A percentile compares a stretch with the other conserved stretches of the same genome.
phyloP scores from a whole-genome alignment of 2,113 vertebrate species.

The Paralichthys olivaceus region DNA sequence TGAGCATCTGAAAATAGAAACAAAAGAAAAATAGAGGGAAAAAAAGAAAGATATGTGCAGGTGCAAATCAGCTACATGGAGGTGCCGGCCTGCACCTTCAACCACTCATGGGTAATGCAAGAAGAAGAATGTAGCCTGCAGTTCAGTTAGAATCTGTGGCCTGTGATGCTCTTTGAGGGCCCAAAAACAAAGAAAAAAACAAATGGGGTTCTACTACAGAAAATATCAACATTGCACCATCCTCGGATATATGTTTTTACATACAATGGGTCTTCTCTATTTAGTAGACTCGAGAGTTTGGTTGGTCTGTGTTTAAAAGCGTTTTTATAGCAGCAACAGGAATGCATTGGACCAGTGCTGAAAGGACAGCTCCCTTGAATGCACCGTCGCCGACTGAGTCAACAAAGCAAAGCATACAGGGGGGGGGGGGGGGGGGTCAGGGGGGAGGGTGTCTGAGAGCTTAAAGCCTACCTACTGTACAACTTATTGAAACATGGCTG shows the following conservation, averaged over 20 bases:
- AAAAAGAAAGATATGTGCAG: conserved; percentile 72
- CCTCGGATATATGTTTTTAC: conserved; percentile 76
- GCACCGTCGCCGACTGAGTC: conserved; percentile 66
- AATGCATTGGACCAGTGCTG: conserved; percentile 82
- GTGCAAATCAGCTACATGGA: conserved; percentile 72
- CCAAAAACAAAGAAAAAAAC: conserved; percentile 29
- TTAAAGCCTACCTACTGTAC: conserved; percentile 80
- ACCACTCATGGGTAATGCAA: conserved; percentile 58
- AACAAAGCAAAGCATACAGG: conserved; percentile 72
- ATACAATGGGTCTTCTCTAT: conserved; percentile 73
- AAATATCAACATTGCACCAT: conserved; percentile 81
- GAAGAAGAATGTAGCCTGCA: conserved; percentile 20
- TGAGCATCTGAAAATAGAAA: conserved; percentile 55
- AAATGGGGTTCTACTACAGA: conserved; percentile 64
- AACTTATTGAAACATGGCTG: conserved; percentile 79
- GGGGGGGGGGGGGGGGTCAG: not conserved
- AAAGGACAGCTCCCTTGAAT: conserved; percentile 84
- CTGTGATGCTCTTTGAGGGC: conserved; percentile 53
- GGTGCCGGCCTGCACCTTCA: conserved; percentile 64
- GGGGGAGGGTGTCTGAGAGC: conserved; percentile 51
- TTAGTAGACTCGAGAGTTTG: conserved; percentile 70
- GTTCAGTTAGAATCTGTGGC: conserved; percentile 5
- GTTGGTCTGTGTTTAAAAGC: conserved; percentile 75
- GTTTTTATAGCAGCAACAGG: conserved; percentile 78
- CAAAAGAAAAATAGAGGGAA: not conserved